A percentile compares a stretch with the other conserved stretches of the same genome.
Conservation (phyloP, 2,113 vertebrate genomes). For the Hydrolagus affinis region DNA sequence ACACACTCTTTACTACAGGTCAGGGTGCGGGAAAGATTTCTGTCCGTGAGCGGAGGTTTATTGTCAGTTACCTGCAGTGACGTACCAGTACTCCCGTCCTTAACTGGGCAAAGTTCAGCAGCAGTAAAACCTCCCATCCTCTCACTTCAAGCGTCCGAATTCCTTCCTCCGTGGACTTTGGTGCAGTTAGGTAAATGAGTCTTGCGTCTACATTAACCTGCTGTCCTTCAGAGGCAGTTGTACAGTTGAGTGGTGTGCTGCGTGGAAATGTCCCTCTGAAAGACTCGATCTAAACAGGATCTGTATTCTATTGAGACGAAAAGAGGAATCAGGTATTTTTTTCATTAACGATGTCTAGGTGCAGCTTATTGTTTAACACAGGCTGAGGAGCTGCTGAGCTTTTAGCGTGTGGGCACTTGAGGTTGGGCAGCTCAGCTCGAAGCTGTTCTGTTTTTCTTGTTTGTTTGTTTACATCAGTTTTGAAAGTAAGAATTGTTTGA, state of each 20-base stretch:
- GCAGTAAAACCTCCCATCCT: not conserved
- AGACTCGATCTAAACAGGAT: not conserved
- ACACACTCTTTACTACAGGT: not conserved
- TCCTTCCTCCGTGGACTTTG: constrained; percentile 5
- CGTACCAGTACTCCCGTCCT: not conserved
- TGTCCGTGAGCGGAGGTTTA: not conserved
- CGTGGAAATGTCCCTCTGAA: not conserved
- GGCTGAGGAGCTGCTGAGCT: not conserved
- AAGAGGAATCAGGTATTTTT: not conserved
- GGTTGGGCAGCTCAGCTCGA: not conserved
- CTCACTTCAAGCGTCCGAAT: not conserved
- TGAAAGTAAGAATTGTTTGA: not conserved
- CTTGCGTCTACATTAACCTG: not conserved
- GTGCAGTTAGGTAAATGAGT: not conserved
- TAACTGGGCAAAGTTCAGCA: constrained; percentile 10
- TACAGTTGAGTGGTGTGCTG: not conserved
- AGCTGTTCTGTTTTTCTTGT: not conserved
- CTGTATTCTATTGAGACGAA: not conserved
- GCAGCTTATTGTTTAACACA: too few relatives aligned
- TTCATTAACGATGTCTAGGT: not conserved
- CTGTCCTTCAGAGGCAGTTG: not conserved
- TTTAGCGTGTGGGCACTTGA: not conserved
- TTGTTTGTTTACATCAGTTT: not conserved
- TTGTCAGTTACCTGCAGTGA: not conserved
- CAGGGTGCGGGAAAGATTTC: constrained; percentile 1